Evolutionary conservation across 2,113 vertebrate genomes (phyloP).

Genomic region (Bothrops jararaca): DNA sequence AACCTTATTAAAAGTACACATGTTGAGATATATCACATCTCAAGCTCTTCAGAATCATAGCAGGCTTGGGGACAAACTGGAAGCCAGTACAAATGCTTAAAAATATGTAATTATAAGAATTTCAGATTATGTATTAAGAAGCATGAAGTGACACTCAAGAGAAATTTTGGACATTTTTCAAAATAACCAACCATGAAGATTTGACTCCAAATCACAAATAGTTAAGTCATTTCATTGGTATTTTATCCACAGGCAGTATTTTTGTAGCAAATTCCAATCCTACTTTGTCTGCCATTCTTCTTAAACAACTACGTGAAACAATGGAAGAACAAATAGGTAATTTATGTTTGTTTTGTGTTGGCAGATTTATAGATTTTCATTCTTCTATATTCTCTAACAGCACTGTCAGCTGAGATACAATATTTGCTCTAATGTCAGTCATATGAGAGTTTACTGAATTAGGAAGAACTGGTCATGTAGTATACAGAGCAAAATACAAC

Average conservation of each 20-base stretch:
- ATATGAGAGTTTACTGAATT: neutral
- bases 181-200: neutral
- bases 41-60: neutral
- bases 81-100: neutral
- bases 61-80: neutral
- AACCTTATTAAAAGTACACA: neutral
- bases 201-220: neutral
- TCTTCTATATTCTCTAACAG: neutral
- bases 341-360: neutral
- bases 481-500: neutral
- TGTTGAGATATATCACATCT: neutral
- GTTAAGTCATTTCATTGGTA: neutral
- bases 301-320: neutral
- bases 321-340: neutral
- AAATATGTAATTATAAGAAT: neutral
- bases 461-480: neutral
- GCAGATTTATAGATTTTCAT: neutral
- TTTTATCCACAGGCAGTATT: neutral
- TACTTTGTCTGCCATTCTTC: neutral
- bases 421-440: neutral
- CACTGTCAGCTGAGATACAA: neutral
- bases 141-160: neutral
- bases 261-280: neutral
- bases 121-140: neutral
- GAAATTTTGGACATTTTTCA: neutral